These are phyloP conservation scores for Agrochola circellaris DNA, from an alignment of 2,888 invertebrate species.

Conservation along the genomic window DNA sequence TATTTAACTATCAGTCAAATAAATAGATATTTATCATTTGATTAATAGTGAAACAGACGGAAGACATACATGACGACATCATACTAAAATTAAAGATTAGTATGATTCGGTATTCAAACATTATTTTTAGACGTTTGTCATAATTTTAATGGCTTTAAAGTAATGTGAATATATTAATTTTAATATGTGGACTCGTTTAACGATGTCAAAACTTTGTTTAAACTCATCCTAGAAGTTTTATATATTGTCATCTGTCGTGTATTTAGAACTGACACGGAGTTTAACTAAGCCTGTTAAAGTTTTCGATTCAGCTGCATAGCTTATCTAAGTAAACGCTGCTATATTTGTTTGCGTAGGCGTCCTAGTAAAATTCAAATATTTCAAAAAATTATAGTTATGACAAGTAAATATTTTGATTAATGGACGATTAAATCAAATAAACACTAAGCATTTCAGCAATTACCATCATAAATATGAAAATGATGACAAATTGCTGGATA, in stretches of 20 bases:
- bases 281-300: conserved; percentile 32
- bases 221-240: not conserved
- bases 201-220: not conserved
- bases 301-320: conserved; percentile 21
- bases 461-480: conserved; percentile 13
- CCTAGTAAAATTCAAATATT: conserved; percentile 6
- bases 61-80: conserved; percentile 47
- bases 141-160: conserved; percentile 16
- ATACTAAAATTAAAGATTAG: conserved; percentile 35
- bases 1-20: conserved; percentile 20
- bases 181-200: conserved; percentile 15
- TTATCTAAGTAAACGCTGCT: conserved; percentile 39
- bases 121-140: conserved; percentile 41
- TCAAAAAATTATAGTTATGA: not conserved
- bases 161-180: conserved; percentile 31
- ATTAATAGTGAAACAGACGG: conserved; percentile 35
- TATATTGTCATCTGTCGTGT: not conserved
- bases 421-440: conserved; percentile 9
- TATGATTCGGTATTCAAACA: conserved; percentile 31
- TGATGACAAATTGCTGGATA: conserved; percentile 19
- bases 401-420: conserved; percentile 16
- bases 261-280: not conserved
- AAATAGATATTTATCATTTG: conserved; percentile 20
- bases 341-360: conserved; percentile 40
- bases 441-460: conserved; percentile 8